Conservation (phyloP, 2,888 invertebrate species). For the Mechanitis mazaeus region DNA sequence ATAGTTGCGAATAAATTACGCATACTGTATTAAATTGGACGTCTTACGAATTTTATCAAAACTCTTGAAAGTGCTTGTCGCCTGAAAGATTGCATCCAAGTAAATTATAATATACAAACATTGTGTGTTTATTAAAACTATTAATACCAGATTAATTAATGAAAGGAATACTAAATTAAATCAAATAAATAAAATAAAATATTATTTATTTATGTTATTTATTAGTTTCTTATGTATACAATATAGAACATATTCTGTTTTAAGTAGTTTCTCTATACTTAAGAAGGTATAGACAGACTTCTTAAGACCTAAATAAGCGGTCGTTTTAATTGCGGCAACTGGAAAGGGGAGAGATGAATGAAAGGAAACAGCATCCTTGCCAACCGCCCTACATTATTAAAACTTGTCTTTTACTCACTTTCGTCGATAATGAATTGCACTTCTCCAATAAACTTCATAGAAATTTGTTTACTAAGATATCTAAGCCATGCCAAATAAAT, state of each 20-base stretch:
- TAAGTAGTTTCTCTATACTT: slow-evolving; percentile 67
- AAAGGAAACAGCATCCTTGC: slow-evolving; percentile 64
- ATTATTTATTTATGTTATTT: no score
- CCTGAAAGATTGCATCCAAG: no score
- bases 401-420: slow-evolving; percentile 69
- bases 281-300: slow-evolving; percentile 67
- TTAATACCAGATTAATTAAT: no score
- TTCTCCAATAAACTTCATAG: slow-evolving; percentile 56
- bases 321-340: slow-evolving; percentile 72
- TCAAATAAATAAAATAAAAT: no score
- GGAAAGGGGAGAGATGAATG: slow-evolving; percentile 74
- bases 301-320: slow-evolving; percentile 59
- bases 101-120: no score
- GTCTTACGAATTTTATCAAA: no score
- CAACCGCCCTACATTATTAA: slow-evolving; percentile 71
- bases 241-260: slow-evolving; percentile 37
- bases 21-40: no score
- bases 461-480: slow-evolving; percentile 34
- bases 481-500: neutral
- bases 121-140: no score
- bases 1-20: no score
- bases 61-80: no score
- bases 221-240: no score
- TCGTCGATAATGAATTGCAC: slow-evolving; percentile 56
- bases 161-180: no score